phyloP scores from a whole-genome alignment of 30 jellyfish, hydroid and myxozoan genomes.

The Cassiopea xamachana region DNA sequence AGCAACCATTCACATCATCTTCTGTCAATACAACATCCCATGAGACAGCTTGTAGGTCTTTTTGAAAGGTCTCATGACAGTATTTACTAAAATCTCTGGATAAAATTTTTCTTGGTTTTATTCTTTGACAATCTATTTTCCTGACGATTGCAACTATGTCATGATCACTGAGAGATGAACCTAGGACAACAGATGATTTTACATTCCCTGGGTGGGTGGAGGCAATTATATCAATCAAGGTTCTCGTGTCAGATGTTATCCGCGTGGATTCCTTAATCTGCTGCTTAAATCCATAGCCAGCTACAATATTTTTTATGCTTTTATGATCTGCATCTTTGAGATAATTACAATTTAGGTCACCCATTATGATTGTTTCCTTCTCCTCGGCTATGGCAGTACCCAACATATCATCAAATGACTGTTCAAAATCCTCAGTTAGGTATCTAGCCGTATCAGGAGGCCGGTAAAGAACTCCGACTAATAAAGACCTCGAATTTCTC shows the following conservation, averaged over 20 bases:
- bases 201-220: constrained; percentile 70
- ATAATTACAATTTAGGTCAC: constrained; percentile 62
- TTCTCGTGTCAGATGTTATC: constrained; percentile 44
- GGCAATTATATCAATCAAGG: constrained; percentile 66
- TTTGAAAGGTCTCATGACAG: constrained; percentile 66
- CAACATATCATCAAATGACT: constrained; percentile 67
- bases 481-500: constrained; percentile 59
- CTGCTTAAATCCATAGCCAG: constrained; percentile 56
- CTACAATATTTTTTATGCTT: constrained; percentile 70
- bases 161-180: constrained; percentile 76
- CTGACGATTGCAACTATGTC: constrained; percentile 47
- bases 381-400: constrained; percentile 72
- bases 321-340: constrained; percentile 73
- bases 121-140: constrained; percentile 71
- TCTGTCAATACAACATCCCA: constrained; percentile 45
- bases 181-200: constrained; percentile 48
- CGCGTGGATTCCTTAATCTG: constrained; percentile 39
- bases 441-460: constrained; percentile 78
- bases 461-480: constrained; percentile 62
- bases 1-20: constrained; percentile 42
- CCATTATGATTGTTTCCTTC: constrained; percentile 77
- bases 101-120: constrained; percentile 26
- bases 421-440: constrained; percentile 67
- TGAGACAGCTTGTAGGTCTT: constrained; percentile 45
- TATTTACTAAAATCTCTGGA: constrained; percentile 53